These are phyloP conservation scores for Pseudomyrmex sp. DNA, from an alignment of 1,140 invertebrate genomes.

Conservation along the genomic window DNA sequence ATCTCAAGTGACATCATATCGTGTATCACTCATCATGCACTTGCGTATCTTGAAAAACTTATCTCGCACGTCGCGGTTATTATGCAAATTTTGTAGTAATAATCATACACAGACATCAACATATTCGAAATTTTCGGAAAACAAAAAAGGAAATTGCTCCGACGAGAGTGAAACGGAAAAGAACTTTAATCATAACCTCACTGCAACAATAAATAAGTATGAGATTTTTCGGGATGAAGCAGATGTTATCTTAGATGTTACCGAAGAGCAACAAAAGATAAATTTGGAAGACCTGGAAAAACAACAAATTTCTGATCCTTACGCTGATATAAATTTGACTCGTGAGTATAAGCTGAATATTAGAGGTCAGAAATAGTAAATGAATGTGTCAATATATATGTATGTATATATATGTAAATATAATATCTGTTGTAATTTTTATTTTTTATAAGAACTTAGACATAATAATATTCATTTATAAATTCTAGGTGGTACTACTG, in stretches of 20 bases:
- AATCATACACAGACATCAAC: slow-evolving; percentile 42
- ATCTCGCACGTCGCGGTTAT: slow-evolving; percentile 60
- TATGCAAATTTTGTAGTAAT: slow-evolving; percentile 56
- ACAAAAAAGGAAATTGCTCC: slow-evolving; percentile 7
- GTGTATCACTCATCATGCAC: slow-evolving; percentile 59
- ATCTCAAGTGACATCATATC: too few relatives aligned
- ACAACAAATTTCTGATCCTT: slow-evolving; percentile 81
- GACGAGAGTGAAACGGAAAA: background rate
- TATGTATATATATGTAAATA: background rate
- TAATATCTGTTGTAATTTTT: background rate
- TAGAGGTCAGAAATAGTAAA: background rate
- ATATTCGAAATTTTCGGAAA: slow-evolving; percentile 45
- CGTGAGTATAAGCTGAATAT: slow-evolving; percentile 83
- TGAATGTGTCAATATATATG: background rate
- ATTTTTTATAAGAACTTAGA: background rate
- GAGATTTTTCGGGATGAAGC: slow-evolving; percentile 88
- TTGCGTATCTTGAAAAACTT: slow-evolving; percentile 61
- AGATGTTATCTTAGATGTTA: slow-evolving; percentile 88
- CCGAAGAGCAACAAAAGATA: slow-evolving; percentile 86
- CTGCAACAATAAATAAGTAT: slow-evolving; percentile 83
- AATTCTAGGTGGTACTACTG: slow-evolving; percentile 90
- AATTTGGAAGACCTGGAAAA: slow-evolving; percentile 79
- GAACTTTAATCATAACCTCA: slow-evolving; percentile 68
- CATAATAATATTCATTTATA: slow-evolving; percentile 44
- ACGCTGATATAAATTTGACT: slow-evolving; percentile 83